These are phyloP conservation scores for Samia ricini DNA, from an alignment of 1,140 invertebrate species.

Conservation along the genomic window DNA sequence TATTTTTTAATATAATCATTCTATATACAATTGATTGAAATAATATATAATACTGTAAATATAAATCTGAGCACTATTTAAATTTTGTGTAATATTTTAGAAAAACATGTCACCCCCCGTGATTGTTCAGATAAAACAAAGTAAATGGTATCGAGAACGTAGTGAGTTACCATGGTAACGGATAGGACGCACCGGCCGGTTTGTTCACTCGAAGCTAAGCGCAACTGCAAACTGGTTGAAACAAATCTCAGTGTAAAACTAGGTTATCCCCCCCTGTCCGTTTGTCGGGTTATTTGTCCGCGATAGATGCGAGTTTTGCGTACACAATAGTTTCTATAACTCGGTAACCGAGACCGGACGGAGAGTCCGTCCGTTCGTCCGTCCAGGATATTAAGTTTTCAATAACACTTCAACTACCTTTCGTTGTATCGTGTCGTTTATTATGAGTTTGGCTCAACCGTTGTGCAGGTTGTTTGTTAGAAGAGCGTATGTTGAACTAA, in stretches of 20 bases:
- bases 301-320: slow-evolving; percentile 22
- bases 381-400: slow-evolving; percentile 32
- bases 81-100: too few species aligned
- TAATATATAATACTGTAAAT: too few species aligned
- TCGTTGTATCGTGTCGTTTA: not conserved
- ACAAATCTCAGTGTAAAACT: slow-evolving; percentile 34
- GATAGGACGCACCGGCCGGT: slow-evolving; percentile 9
- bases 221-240: slow-evolving; percentile 34
- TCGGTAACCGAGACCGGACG: slow-evolving; percentile 14
- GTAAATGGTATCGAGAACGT: not conserved
- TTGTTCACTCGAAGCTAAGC: slow-evolving; percentile 24
- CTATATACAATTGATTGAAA: too few species aligned
- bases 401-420: slow-evolving; percentile 17
- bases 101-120: too few species aligned
- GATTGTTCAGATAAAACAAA: too few species aligned
- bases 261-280: slow-evolving; percentile 38
- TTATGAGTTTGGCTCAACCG: not conserved
- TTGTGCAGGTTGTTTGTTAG: too few species aligned
- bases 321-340: slow-evolving; percentile 17
- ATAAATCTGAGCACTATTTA: too few species aligned
- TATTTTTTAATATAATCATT: too few species aligned
- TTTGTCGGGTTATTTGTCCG: slow-evolving; percentile 35
- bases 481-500: too few species aligned
- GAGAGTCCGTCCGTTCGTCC: not conserved
- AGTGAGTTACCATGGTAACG: slow-evolving; percentile 14